Evolutionary conservation across 1,140 invertebrate genomes (phyloP).

Genomic region (Conus ventricosus): DNA sequence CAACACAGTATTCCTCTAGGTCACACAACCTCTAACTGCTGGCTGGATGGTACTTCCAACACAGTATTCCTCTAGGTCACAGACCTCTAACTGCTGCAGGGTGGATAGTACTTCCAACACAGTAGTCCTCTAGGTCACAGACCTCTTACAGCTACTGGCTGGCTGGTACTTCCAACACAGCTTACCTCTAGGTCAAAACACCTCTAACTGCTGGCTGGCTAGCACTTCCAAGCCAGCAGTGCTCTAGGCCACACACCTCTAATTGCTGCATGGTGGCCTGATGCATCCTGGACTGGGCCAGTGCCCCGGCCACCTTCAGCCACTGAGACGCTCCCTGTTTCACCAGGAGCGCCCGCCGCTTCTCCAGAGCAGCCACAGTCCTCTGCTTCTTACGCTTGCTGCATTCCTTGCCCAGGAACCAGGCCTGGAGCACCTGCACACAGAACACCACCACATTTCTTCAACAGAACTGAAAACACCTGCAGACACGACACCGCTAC

Average conservation of each 20-base stretch:
- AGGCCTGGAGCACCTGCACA: conserved; percentile 53
- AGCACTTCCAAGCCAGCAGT: no score
- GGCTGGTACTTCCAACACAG: no score
- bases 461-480: neutral
- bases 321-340: conserved; percentile 57
- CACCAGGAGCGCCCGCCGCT: conserved; percentile 46
- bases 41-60: conserved; percentile 27
- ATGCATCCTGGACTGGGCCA: conserved; percentile 53
- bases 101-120: conserved; percentile 29
- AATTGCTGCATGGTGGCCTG: conserved; percentile 61
- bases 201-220: no score
- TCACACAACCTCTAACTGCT: conserved; percentile 56
- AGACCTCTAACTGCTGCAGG: conserved; percentile 57
- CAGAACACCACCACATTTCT: no score
- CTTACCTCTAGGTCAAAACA: no score
- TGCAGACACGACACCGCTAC: no score
- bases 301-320: conserved; percentile 56
- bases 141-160: no score
- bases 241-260: conserved; percentile 35
- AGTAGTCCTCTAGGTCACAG: no score
- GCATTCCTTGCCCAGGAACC: conserved; percentile 48
- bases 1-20: no score
- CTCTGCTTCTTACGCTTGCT: conserved; percentile 55
- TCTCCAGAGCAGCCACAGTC: conserved; percentile 46
- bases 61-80: no score